Conservation (phyloP, 2,888 invertebrate genomes). For the Cephus runcator region DNA sequence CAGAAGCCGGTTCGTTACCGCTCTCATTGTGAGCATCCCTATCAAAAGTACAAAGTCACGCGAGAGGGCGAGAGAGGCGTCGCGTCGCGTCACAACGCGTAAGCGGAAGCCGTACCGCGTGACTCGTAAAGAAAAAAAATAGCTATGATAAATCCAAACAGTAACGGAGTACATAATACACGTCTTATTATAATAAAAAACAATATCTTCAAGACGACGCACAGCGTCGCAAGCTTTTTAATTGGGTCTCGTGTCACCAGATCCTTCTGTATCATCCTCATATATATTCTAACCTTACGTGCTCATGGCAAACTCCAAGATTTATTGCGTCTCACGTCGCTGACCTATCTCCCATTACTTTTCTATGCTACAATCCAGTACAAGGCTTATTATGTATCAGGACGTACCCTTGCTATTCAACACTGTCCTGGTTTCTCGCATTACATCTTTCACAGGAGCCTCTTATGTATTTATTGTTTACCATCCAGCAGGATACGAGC, state of each 20-base stretch:
- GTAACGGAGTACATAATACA: not conserved
- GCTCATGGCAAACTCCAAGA: not conserved
- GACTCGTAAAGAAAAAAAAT: not conserved
- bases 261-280: constrained; percentile 17
- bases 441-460: not conserved
- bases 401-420: not conserved
- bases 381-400: not conserved
- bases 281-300: constrained; percentile 3
- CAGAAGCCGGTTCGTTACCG: not conserved
- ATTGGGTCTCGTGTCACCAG: constrained; percentile 40
- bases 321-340: not conserved
- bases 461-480: not conserved
- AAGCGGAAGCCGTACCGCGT: not conserved
- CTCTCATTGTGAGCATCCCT: not conserved
- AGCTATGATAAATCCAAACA: not conserved
- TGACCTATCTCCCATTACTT: not conserved
- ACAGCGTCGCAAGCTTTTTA: constrained; percentile 29
- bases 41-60: not conserved
- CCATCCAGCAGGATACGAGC: not conserved
- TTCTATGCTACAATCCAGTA: not conserved
- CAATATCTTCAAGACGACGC: not conserved
- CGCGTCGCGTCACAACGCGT: not conserved
- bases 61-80: not conserved
- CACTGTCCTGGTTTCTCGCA: not conserved
- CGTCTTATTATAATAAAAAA: not conserved